Base-by-base conservation (phyloP, 2,797 vertebrate species). In the Agapornis canus region DNA sequence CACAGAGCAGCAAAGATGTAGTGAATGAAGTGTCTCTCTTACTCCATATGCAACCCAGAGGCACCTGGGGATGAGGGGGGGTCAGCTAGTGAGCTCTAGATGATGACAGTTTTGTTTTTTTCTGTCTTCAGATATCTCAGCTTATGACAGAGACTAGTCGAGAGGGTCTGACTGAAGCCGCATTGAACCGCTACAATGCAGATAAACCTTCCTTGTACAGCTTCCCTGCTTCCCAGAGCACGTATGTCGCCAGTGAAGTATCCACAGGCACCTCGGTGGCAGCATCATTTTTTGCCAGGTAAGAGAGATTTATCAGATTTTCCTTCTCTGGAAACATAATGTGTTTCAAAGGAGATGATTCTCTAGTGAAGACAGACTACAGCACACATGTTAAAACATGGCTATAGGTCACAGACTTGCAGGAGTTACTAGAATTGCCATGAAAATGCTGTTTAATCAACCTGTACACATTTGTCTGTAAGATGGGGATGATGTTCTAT, bases 251-350 rank as follows among this genome's bases (percentile, higher is more conserved):
- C 87, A 96, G 96, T 68, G 83, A 98, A 97, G 68, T 97, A 27
- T 97, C 98, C 10, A 98, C 98, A 26, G 98, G 98, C 92, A 98
- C 99, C 88, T 99, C 99, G 0, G 99, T 99, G 27, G 99, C 99
- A 1, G 99, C 99, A 8, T 99, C 99, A 18, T 99, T 99, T 98
- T 99, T 99, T 52, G 99, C 99, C 97, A 99, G 99, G 99, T 99
- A 98, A 98, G 98, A 94, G 51, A 54, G 26, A 60, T 37, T 87
- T 81, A 42, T 26, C 19, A 42, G 25, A 47, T 86, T 13, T 61
- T 86, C 37, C 35, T 92, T 94, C 54, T 42, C 31, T 68, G 52
- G 32, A 91, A 89, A 40, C 1, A 4, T 15, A 22, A 69, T 66
- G 88, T 83, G 26, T 83, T 91, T 85, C 25, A 83, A 75, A 66